Base-by-base conservation (phyloP, 2,113 vertebrate genomes). In the Pelodiscus sinensis region DNA sequence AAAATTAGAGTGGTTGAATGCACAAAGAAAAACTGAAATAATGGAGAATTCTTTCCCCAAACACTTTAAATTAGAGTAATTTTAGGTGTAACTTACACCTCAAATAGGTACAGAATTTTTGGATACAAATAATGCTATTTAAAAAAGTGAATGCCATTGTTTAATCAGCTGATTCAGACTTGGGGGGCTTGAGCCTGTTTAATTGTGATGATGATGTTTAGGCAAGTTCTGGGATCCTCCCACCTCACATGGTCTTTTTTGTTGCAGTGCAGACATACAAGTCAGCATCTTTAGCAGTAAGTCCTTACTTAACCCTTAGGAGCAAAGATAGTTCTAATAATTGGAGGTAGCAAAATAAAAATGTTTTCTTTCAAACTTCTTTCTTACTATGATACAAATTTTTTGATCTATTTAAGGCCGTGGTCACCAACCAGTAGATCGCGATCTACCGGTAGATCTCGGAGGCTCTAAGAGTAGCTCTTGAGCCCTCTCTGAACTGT, bases 401-500 rank as follows among this genome's bases (percentile, higher is more conserved):
- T 44, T 88, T 92, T 86, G 60, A 77, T 94, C 54, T 83, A 27
- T 85, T 84, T 88, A 51, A n/a, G 81, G 65, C n/a, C n/a, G n/a
- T n/a, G n/a, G n/a, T n/a, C n/a, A n/a, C n/a, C n/a, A n/a, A n/a
- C n/a, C n/a, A n/a, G n/a, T n/a, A n/a, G n/a, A n/a, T n/a, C n/a
- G n/a, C n/a, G n/a, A n/a, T n/a, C n/a, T n/a, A n/a, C n/a, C n/a
- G n/a, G n/a, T n/a, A n/a, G n/a, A n/a, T n/a, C n/a, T n/a, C n/a
- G n/a, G n/a, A n/a, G n/a, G n/a, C n/a, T n/a, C n/a, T n/a, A n/a
- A n/a, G n/a, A n/a, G n/a, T n/a, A n/a, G n/a, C n/a, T n/a, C n/a
- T n/a, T n/a, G n/a, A n/a, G n/a, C n/a, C n/a, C n/a, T n/a, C n/a
- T n/a, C n/a, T n/a, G n/a, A n/a, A n/a, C n/a, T n/a, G n/a, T n/a